These are phyloP conservation scores for Mustelus asterias DNA, from an alignment of 2,113 vertebrate genomes.

Conservation along the genomic window DNA sequence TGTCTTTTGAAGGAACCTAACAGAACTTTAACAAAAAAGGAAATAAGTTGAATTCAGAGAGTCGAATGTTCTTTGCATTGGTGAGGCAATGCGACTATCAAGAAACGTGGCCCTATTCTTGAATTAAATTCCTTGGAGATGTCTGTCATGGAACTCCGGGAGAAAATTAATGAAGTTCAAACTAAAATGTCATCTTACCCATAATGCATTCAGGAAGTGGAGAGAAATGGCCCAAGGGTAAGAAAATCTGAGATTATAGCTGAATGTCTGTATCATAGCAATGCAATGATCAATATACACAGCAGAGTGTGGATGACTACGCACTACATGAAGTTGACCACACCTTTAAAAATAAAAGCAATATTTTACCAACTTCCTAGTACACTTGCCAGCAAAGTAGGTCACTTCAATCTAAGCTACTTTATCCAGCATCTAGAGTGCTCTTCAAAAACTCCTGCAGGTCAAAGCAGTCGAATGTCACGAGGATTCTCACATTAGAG, in stretches of 20 bases:
- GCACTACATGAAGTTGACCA: neutral
- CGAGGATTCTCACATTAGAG: neutral
- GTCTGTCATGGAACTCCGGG: neutral
- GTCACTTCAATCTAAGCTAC: neutral
- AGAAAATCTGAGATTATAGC: neutral
- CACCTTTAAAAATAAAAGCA: neutral
- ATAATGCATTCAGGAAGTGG: neutral
- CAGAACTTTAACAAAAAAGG: neutral
- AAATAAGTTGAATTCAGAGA: neutral
- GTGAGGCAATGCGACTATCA: neutral
- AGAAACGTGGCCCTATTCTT: neutral
- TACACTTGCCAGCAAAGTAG: neutral
- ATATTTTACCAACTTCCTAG: neutral
- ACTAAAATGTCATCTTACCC: neutral
- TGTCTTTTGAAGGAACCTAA: neutral
- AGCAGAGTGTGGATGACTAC: neutral
- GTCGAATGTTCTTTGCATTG: neutral
- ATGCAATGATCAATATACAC: neutral
- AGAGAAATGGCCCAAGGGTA: neutral
- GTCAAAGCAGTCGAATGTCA: neutral
- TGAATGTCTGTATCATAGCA: neutral
- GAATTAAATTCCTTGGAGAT: neutral
- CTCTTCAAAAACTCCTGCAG: neutral
- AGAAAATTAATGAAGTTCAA: conserved; percentile 10
- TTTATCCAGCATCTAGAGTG: neutral